Percentiles rank a stretch among this genome's conserved stretches.
Conservation (phyloP, 1,140 invertebrate genomes). For the Micrasema minimum region DNA sequence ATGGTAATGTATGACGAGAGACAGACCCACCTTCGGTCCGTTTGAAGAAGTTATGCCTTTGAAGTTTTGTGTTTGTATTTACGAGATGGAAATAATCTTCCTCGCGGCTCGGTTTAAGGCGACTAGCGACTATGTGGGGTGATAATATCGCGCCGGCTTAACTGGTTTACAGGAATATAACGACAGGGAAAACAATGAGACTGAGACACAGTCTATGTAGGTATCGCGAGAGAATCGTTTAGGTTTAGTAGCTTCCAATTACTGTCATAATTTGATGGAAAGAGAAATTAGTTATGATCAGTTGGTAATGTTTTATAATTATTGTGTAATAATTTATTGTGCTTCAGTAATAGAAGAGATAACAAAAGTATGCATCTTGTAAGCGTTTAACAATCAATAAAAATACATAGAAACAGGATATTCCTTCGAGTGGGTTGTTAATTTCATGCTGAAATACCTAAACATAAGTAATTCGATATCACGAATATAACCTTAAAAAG, state of each 20-base stretch:
- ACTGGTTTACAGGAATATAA: not conserved
- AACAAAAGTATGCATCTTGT: too few relatives aligned
- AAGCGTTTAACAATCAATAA: too few relatives aligned
- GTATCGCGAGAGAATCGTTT: not conserved
- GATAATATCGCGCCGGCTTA: not conserved
- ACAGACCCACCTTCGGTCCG: conserved; percentile 22
- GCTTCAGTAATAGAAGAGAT: not conserved
- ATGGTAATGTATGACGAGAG: conserved; percentile 4
- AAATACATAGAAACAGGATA: too few relatives aligned
- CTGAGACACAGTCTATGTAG: too few relatives aligned
- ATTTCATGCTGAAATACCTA: too few relatives aligned
- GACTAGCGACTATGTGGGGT: not conserved
- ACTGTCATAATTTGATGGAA: not conserved
- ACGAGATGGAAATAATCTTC: conserved; percentile 18
- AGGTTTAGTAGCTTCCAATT: not conserved
- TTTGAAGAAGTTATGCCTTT: conserved; percentile 30
- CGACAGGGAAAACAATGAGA: conserved; percentile 17
- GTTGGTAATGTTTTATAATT: not conserved
- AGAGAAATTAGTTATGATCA: not conserved
- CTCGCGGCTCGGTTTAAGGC: not conserved
- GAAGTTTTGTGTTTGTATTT: conserved; percentile 30
- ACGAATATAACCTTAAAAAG: too few relatives aligned
- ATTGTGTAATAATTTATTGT: not conserved
- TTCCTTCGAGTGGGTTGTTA: too few relatives aligned
- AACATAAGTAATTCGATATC: too few relatives aligned